Evolutionary conservation across 2,113 vertebrate species (phyloP), one percentile per base, ranked within the genome.

Genomic region (Phoxinus phoxinus): DNA sequence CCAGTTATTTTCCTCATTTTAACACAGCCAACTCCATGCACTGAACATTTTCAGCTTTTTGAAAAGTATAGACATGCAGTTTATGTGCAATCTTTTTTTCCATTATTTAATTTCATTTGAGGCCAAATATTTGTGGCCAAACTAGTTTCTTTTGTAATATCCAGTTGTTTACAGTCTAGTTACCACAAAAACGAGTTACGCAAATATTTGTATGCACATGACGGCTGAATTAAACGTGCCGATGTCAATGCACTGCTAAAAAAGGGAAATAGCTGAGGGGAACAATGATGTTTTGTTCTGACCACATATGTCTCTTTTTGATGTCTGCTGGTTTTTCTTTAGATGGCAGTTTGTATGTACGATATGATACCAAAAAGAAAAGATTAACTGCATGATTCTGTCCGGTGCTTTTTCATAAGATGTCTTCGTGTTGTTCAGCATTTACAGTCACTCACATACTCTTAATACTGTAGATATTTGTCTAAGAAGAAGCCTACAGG

Each of bases 1-100:
- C 89, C 32, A 93, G 89, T 86, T 94, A 93, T 72, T 92, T 88
- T 13, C 89, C 91, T 51, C 89, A 90, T 84, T 65, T 90, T 75
- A 91, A 79, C 69, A 76, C 46, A 4, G 58, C 87, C 51, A 90
- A 84, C 25, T 73, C 87, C 23, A 90, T 88, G 89, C 85, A 86
- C 87, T 91, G 3, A 92, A 91, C 86, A 30, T 17, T 46, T 69
- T 41, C 6, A 10, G 67, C 15, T 25, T 19, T 46, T 41, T 41
- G 8, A 41, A 10, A 8, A 41, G 41, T 6, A 21, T 13, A 2
- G 12, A n/a, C 35, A 37, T 5, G 8, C 15, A 21, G 30, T 35
- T 67, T 3, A 30, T 13, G 25, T 30, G 25, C 4, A 51, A 51
- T 32, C 4, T 56, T 77, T 58, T 23, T 37, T 17, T 25, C 6